A percentile compares a stretch with the other conserved stretches of the same genome.
phyloP scores from a whole-genome alignment of 2,888 invertebrate species.

The Cosmopolites sordidus region DNA sequence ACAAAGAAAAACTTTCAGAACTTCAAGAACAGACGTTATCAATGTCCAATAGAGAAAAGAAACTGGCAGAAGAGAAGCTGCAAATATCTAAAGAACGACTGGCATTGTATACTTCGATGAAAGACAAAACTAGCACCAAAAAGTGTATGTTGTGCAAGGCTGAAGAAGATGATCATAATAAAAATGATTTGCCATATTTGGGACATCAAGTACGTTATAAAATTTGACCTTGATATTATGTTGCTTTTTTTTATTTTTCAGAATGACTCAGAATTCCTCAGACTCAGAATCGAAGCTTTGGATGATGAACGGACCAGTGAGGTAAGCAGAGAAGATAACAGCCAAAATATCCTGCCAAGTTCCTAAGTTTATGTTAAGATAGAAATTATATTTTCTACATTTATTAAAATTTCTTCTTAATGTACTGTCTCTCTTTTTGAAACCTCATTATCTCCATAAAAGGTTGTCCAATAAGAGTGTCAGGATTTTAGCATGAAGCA shows the following conservation, averaged over 20 bases:
- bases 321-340: conserved; percentile 33
- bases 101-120: conserved; percentile 53
- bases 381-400: too few relatives aligned
- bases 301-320: conserved; percentile 33
- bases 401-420: too few relatives aligned
- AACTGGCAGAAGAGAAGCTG: conserved; percentile 59
- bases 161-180: conserved; percentile 27
- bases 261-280: conserved; percentile 25
- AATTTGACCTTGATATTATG: too few relatives aligned
- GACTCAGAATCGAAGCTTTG: conserved; percentile 29
- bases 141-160: conserved; percentile 41
- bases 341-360: not conserved
- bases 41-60: conserved; percentile 55
- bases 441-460: too few relatives aligned
- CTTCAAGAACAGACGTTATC: conserved; percentile 57
- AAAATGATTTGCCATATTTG: not conserved
- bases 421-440: too few relatives aligned
- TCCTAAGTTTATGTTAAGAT: not conserved
- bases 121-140: conserved; percentile 42
- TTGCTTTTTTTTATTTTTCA: too few relatives aligned
- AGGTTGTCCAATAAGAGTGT: too few relatives aligned
- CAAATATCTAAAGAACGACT: conserved; percentile 57
- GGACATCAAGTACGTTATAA: too few relatives aligned
- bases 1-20: conserved; percentile 55
- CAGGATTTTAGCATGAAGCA: too few relatives aligned